A percentile compares a stretch with the other conserved stretches of the same genome.
Conservation (phyloP, 2,113 vertebrate species). For the Hippocampus mohnikei region DNA sequence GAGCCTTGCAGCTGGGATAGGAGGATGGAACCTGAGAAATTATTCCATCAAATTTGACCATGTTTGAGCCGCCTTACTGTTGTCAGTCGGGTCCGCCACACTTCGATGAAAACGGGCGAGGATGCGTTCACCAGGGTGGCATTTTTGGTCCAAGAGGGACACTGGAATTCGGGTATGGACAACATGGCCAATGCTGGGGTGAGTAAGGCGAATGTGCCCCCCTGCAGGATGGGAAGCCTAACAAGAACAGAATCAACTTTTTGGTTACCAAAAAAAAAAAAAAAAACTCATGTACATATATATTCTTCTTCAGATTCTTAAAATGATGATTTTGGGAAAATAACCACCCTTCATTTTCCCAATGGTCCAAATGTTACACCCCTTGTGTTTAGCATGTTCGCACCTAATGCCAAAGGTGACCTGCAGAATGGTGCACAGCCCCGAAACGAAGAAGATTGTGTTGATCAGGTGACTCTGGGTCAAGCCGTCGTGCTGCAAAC, state of each 20-base stretch:
- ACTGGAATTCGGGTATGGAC: conserved; percentile 82
- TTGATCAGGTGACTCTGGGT: conserved; percentile 90
- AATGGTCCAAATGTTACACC: not conserved
- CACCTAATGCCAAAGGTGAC: conserved; percentile 90
- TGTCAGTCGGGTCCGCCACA: conserved; percentile 87
- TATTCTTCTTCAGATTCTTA: too few relatives aligned
- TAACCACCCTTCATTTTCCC: too few relatives aligned
- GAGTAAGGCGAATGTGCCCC: conserved; percentile 84
- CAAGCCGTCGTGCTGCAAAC: conserved; percentile 86
- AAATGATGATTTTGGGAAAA: too few relatives aligned
- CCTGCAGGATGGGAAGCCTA: conserved; percentile 93
- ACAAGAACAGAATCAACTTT: not conserved
- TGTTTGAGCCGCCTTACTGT: conserved; percentile 70
- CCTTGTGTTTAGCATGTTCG: conserved; percentile 1
- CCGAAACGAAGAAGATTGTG: conserved; percentile 92
- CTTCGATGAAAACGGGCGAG: conserved; percentile 79
- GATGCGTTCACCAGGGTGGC: conserved; percentile 80
- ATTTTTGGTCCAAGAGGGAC: conserved; percentile 87
- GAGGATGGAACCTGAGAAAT: not conserved
- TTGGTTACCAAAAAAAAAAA: too few relatives aligned
- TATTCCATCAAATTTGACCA: not conserved
- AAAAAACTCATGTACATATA: too few relatives aligned
- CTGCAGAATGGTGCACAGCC: conserved; percentile 88
- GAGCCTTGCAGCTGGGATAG: conserved; percentile 84
- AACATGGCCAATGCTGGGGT: conserved; percentile 84